phyloP scores from a whole-genome alignment of 2,888 invertebrate species.

The Neoaliturus tenellus region DNA sequence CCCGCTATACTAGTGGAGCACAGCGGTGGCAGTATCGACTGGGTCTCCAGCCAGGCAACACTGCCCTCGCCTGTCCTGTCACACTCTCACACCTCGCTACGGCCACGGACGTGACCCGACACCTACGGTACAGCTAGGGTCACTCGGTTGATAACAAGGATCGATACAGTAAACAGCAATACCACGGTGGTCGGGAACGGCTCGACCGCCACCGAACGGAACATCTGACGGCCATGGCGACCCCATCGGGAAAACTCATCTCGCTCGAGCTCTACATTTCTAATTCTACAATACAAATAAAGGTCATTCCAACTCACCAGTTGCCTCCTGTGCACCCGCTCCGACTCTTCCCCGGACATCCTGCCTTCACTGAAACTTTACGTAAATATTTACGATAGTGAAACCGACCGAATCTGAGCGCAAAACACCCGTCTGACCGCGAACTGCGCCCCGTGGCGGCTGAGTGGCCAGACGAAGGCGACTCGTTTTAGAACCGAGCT shows the following conservation, averaged over 20 bases:
- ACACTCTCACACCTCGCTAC: background rate
- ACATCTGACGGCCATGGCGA: background rate
- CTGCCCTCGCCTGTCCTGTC: background rate
- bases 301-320: background rate
- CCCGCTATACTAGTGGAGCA: too few relatives aligned
- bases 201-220: background rate
- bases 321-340: constrained; percentile 2
- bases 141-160: background rate
- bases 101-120: background rate
- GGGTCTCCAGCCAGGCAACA: background rate
- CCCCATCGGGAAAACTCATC: background rate
- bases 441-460: background rate
- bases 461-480: background rate
- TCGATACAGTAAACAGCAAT: background rate
- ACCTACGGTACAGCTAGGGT: too few relatives aligned
- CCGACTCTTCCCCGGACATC: constrained; percentile 1
- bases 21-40: background rate
- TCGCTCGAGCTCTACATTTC: background rate
- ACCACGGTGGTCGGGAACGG: background rate
- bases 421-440: background rate
- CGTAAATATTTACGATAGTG: constrained; percentile 24
- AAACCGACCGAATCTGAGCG: background rate
- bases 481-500: constrained; percentile 8
- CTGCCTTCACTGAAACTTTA: background rate
- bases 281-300: too few relatives aligned